Percentiles rank a stretch among this genome's conserved stretches.
phyloP scores from a whole-genome alignment of 2,113 vertebrate genomes.

The Pantherophis guttatus region DNA sequence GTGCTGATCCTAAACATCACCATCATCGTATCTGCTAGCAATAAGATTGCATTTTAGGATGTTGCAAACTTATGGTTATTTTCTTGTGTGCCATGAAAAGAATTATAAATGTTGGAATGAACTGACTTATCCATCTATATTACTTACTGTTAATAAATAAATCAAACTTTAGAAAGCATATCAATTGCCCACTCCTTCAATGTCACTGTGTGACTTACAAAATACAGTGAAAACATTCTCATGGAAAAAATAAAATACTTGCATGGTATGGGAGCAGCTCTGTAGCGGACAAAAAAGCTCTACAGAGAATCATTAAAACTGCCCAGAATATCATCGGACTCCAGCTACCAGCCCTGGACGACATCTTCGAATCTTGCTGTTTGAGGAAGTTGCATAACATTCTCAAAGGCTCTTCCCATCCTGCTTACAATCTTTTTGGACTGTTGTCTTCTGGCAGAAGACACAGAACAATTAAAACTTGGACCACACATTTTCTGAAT shows the following conservation, averaged over 20 bases:
- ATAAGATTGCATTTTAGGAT: background rate
- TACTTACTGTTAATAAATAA: background rate
- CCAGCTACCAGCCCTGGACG: no score
- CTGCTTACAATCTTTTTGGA: no score
- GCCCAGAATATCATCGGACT: no score
- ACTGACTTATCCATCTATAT: background rate
- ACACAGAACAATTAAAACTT: no score
- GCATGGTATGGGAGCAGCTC: no score
- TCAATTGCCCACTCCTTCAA: background rate
- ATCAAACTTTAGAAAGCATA: background rate
- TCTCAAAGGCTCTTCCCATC: no score
- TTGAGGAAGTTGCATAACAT: no score
- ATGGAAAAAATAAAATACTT: background rate
- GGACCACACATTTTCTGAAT: no score
- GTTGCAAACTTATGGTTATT: background rate
- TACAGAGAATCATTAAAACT: no score
- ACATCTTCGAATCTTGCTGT: no score
- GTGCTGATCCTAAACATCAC: slow-evolving; percentile 13
- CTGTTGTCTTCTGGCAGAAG: no score
- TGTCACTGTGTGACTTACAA: background rate
- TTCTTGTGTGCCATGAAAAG: background rate
- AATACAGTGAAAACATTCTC: background rate
- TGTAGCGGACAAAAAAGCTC: no score
- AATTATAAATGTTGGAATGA: background rate
- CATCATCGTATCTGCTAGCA: background rate